Conservation (phyloP, 2,797 vertebrate genomes). For the Poeciliopsis paucimaculata region DNA sequence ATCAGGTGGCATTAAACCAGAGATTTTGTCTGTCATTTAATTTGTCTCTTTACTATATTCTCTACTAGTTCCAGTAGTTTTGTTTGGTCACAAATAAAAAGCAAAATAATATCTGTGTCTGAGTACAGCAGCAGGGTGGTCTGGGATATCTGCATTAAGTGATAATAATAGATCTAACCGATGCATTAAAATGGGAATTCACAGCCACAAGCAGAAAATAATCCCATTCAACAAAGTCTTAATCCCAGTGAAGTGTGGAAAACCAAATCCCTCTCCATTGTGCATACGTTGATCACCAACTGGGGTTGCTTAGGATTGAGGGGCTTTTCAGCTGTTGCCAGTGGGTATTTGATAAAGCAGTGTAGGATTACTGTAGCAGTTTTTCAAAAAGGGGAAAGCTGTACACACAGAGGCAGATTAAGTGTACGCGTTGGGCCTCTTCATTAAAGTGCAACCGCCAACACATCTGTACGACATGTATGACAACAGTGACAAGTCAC, state of each 20-base stretch:
- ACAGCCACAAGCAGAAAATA: conserved; percentile 19
- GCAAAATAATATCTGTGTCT: conserved; percentile 1
- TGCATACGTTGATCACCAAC: conserved; percentile 7
- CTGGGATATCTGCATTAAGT: conserved; percentile 14
- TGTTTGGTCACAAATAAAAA: conserved; percentile 6
- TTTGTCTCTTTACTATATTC: background rate
- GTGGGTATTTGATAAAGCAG: background rate
- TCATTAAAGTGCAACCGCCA: background rate
- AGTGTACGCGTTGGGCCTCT: background rate
- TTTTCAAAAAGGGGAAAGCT: background rate
- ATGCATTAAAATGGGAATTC: conserved; percentile 35
- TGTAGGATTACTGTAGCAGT: background rate
- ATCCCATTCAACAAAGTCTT: conserved; percentile 46
- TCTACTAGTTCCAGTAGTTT: conserved; percentile 1
- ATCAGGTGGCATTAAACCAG: background rate
- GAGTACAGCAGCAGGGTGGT: conserved; percentile 18
- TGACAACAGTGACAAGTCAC: background rate
- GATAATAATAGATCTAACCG: conserved; percentile 24
- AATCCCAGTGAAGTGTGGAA: conserved; percentile 40
- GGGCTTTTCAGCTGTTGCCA: background rate
- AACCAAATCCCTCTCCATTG: conserved; percentile 11
- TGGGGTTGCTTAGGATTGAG: background rate
- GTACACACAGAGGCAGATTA: background rate
- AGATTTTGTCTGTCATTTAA: background rate
- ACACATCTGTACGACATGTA: no score